Conservation (phyloP, 2,888 invertebrate species). For the Ectobius pallidus region DNA sequence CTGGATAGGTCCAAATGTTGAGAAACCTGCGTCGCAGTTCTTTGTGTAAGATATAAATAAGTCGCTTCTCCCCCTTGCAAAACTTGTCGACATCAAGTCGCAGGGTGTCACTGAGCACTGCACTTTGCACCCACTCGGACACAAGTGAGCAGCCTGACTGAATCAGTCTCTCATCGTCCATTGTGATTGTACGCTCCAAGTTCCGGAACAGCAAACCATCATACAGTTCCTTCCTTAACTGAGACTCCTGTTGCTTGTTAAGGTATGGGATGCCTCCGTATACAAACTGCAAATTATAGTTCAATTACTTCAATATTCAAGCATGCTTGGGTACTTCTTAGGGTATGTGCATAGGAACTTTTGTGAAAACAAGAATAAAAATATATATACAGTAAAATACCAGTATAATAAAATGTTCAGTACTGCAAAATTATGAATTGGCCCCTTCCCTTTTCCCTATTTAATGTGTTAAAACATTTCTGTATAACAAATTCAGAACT, state of each 20-base stretch:
- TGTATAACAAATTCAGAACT: too few species aligned
- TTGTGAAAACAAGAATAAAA: too few species aligned
- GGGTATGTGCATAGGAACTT: neutral
- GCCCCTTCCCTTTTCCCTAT: too few species aligned
- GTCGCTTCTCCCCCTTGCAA: conserved; percentile 47
- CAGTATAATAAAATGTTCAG: too few species aligned
- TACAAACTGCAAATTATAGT: conserved; percentile 64
- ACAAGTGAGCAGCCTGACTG: conserved; percentile 51
- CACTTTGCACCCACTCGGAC: conserved; percentile 52
- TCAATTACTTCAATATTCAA: neutral
- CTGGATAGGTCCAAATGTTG: conserved; percentile 53
- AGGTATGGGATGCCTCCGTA: conserved; percentile 72
- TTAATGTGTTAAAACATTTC: too few species aligned
- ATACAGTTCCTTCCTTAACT: conserved; percentile 53
- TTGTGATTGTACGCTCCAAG: conserved; percentile 45
- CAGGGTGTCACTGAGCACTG: conserved; percentile 49
- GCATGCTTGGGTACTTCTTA: neutral
- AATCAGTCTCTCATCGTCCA: conserved; percentile 47
- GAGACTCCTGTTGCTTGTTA: conserved; percentile 61
- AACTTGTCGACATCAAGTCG: conserved; percentile 56
- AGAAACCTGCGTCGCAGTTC: conserved; percentile 63
- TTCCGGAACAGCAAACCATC: conserved; percentile 49
- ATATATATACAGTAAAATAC: too few species aligned
- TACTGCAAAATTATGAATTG: too few species aligned
- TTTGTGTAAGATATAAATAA: conserved; percentile 65